Percentiles rank a stretch among this genome's conserved stretches.
Conservation (phyloP, 1,140 invertebrate species). For the Vollenhovia emeryi region DNA sequence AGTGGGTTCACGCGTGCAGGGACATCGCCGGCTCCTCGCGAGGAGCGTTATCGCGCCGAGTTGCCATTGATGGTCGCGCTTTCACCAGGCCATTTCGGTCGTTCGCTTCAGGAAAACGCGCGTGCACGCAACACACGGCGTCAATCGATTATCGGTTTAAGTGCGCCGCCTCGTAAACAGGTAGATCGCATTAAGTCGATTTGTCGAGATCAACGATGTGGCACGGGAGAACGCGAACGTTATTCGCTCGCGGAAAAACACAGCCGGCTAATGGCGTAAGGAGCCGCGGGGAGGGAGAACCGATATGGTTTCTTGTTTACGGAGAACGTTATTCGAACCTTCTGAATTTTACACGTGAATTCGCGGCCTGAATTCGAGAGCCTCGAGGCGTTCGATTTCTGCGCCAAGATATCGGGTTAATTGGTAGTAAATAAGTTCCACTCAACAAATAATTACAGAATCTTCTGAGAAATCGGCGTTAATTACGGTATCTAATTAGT, state of each 20-base stretch:
- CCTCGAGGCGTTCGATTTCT: background rate
- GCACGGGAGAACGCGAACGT: background rate
- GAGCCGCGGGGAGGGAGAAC: background rate
- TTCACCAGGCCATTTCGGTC: slow-evolving; percentile 9
- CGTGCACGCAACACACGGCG: background rate
- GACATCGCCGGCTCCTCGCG: background rate
- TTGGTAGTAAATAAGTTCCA: background rate
- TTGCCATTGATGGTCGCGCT: slow-evolving; percentile 19
- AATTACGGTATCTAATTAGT: background rate
- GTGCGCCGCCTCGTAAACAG: slow-evolving; percentile 10
- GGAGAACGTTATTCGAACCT: background rate
- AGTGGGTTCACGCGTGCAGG: background rate
- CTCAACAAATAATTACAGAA: background rate
- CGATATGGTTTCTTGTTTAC: background rate
- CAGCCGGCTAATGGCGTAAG: too few relatives aligned
- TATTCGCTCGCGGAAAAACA: slow-evolving; percentile 4
- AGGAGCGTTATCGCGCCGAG: background rate
- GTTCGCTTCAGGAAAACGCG: background rate
- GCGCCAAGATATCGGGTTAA: background rate
- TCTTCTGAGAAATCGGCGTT: background rate
- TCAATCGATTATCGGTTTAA: slow-evolving; percentile 15
- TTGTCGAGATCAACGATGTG: background rate
- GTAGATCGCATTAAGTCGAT: background rate
- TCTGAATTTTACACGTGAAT: background rate
- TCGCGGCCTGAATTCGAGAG: background rate